phyloP scores from a whole-genome alignment of 1,140 invertebrate genomes.

The Eupristina koningsbergeri region DNA sequence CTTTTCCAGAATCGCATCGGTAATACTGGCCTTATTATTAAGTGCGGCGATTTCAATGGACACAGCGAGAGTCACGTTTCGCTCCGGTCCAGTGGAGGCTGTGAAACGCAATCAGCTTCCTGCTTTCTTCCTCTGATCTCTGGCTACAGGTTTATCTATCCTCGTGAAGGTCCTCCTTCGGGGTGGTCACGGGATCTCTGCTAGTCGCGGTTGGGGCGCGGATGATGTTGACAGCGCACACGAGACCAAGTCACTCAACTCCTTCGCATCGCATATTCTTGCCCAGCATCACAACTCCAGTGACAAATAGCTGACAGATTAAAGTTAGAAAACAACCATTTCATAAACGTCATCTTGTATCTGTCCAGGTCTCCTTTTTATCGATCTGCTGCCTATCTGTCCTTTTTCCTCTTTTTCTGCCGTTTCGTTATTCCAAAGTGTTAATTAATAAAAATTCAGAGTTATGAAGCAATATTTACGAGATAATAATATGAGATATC shows the following conservation, averaged over 20 bases:
- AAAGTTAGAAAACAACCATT: not conserved
- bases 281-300: constrained; percentile 63
- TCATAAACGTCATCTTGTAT: not conserved
- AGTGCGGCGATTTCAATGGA: not conserved
- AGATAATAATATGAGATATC: no score
- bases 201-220: constrained; percentile 59
- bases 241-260: constrained; percentile 60
- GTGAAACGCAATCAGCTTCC: constrained; percentile 41
- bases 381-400: not conserved
- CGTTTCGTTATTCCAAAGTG: not conserved
- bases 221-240: constrained; percentile 26
- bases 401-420: not conserved
- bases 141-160: constrained; percentile 26
- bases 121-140: constrained; percentile 17
- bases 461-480: no score
- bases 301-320: constrained; percentile 70
- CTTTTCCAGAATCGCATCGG: not conserved
- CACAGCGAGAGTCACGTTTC: not conserved
- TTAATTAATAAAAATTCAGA: no score
- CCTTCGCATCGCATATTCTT: constrained; percentile 55
- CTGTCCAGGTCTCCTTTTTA: not conserved
- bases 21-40: not conserved
- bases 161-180: constrained; percentile 57
- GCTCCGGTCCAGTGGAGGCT: no score
- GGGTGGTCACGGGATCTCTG: constrained; percentile 63